Evolutionary conservation across 2,113 vertebrate species (phyloP), one percentile per base, ranked within the genome.

Genomic region (Orcinus orca): DNA sequence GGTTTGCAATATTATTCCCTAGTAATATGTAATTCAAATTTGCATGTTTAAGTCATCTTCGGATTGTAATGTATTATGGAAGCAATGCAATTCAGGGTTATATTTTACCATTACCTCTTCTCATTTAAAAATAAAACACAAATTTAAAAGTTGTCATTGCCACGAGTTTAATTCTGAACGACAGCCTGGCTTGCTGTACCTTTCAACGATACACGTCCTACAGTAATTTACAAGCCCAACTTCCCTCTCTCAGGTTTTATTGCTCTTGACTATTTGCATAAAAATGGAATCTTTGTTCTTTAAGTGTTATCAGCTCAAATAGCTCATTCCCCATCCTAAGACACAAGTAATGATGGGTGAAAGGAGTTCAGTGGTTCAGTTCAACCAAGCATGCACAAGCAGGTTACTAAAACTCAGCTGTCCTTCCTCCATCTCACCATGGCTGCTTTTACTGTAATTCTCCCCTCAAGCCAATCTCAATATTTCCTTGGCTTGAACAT

Each of bases 201-300:
- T 95, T 93, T 80, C 63, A 36, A 0, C 2, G 62, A 85, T 20
- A 88, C 73, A 55, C n/a, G 29, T 93, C 90, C 38, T 55, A 9
- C 41, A 1, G 44, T 81, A 41, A 94, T 60, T 97, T 63, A 83
- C 4, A 79, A 74, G 80, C 80, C 53, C 1, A 36, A 36, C 21
- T 94, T 90, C 73, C 70, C 41, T 55, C 87, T 38, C 53, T 68
- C 71, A 86, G 65, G 84, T 90, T 88, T 88, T 90, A 95, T 62
- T 92, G 94, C 92, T 96, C 93, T 74, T 58, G 80, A 84, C 80
- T 70, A 90, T 50, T 97, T 98, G 96, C 96, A 79, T 94, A 90
- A 89, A 92, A 97, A 97, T 25, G 71, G 76, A 90, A 23, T 74
- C 90, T 97, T 33, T 96, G 29, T 68, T 97, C 83, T 41, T 96